phyloP scores from a whole-genome alignment of 2,797 vertebrate genomes.

The Syndactyla subalaris region DNA sequence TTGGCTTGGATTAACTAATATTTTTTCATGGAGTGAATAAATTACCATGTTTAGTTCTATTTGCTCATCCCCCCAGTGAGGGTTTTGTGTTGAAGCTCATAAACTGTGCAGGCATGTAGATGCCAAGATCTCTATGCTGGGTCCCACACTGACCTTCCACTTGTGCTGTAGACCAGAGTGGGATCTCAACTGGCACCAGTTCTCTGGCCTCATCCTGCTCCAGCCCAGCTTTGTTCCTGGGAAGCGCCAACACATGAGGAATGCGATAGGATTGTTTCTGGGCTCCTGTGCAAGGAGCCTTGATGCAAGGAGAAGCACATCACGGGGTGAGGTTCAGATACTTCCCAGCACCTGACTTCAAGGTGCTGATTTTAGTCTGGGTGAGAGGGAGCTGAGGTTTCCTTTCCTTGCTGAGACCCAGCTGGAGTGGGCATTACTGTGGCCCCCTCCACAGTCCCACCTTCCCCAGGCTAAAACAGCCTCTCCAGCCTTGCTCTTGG shows the following conservation, averaged over 20 bases:
- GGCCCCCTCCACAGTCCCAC: background rate
- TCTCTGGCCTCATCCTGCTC: background rate
- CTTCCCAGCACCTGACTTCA: background rate
- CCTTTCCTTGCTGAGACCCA: background rate
- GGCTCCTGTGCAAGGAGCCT: background rate
- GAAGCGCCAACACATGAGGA: background rate
- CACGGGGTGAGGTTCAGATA: background rate
- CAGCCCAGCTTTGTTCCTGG: background rate
- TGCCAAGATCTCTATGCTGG: background rate
- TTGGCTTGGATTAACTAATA: slow-evolving; percentile 56
- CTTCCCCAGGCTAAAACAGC: background rate
- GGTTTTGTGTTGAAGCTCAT: background rate
- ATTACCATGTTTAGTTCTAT: slow-evolving; percentile 50
- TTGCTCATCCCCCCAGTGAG: background rate
- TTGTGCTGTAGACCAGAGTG: background rate
- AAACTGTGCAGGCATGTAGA: background rate
- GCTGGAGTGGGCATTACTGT: background rate
- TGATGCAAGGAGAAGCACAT: background rate
- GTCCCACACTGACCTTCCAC: background rate
- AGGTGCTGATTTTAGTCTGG: background rate
- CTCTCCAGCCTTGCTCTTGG: background rate
- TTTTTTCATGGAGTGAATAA: slow-evolving; percentile 52
- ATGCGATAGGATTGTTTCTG: background rate
- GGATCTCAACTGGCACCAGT: background rate
- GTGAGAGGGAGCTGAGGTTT: background rate